These are phyloP conservation scores for Stegodyphus dumicola DNA, from an alignment of 1,140 invertebrate genomes.

Conservation along the genomic window DNA sequence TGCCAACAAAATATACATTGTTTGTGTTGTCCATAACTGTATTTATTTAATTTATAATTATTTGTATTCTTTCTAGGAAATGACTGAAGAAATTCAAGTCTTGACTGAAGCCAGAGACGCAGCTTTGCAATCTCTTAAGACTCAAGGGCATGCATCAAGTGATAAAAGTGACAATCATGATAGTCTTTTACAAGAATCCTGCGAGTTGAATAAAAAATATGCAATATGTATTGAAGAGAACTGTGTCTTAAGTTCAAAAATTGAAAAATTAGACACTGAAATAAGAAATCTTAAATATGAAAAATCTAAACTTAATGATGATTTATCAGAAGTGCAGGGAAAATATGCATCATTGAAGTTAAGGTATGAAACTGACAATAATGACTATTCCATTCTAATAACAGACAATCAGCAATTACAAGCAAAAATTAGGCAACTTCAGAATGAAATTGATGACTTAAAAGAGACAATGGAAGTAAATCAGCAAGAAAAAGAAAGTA, in stretches of 20 bases:
- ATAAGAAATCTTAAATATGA: not conserved
- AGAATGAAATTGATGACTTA: constrained; percentile 8
- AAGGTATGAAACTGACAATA: not conserved
- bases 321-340: not conserved
- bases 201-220: constrained; percentile 31
- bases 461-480: not conserved
- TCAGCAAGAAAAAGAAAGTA: not conserved
- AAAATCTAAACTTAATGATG: constrained; percentile 16
- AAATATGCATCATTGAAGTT: not conserved
- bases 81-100: constrained; percentile 13
- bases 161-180: constrained; percentile 1
- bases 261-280: constrained; percentile 12
- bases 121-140: constrained; percentile 40
- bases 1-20: too few relatives aligned
- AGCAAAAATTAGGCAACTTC: not conserved
- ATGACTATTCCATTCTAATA: constrained; percentile 27
- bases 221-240: constrained; percentile 32
- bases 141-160: not conserved
- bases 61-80: constrained; percentile 7
- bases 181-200: constrained; percentile 1
- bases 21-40: too few relatives aligned
- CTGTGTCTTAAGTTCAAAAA: constrained; percentile 15
- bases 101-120: constrained; percentile 27
- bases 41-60: too few relatives aligned
- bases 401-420: constrained; percentile 32